phyloP scores from a whole-genome alignment of 1,140 invertebrate species.

The Drosophila pandora region DNA sequence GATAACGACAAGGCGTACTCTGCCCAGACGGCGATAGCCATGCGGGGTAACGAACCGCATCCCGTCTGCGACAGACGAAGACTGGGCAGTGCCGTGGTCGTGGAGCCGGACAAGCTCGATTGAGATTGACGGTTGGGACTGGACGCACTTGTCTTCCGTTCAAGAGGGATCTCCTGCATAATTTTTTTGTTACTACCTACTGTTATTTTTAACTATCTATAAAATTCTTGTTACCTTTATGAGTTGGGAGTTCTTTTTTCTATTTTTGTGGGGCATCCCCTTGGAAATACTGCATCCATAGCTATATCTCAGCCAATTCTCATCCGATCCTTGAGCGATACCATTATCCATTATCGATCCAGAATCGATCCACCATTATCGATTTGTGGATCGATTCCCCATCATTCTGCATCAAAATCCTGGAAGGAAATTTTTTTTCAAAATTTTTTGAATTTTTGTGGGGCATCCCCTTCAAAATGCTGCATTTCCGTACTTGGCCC shows the following conservation, averaged over 20 bases:
- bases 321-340: too few species aligned
- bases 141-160: neutral
- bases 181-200: neutral
- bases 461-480: too few species aligned
- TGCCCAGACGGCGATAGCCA: slow-evolving; percentile 84
- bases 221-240: neutral
- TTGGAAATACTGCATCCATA: too few species aligned
- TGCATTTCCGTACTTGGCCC: too few species aligned
- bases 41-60: slow-evolving; percentile 73
- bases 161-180: slow-evolving; percentile 5
- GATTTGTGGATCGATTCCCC: too few species aligned
- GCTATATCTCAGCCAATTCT: too few species aligned
- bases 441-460: too few species aligned
- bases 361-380: too few species aligned
- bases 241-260: neutral
- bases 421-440: too few species aligned
- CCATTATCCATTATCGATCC: too few species aligned
- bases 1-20: slow-evolving; percentile 84
- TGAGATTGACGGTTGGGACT: neutral
- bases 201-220: neutral
- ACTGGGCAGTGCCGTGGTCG: slow-evolving; percentile 85
- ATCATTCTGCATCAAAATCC: too few species aligned
- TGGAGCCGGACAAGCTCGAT: slow-evolving; percentile 57
- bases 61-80: slow-evolving; percentile 83
- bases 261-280: too few species aligned